Evolutionary conservation across 2,113 vertebrate species (phyloP), one percentile per base, ranked within the genome.

Genomic region (Oxyura jamaicensis): DNA sequence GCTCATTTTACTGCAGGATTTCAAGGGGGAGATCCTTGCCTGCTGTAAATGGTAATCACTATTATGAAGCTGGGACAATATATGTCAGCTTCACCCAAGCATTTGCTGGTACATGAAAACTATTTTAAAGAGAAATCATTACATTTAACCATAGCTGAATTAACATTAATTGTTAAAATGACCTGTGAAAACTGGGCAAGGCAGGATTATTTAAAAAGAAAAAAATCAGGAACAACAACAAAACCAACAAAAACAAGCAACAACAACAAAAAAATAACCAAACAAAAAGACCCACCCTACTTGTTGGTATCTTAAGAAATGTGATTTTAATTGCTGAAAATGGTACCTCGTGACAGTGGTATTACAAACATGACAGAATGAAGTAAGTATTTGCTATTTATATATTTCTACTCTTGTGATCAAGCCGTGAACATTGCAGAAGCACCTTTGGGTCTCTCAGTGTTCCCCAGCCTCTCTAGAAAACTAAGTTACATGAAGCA

Each of bases 241-340:
- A 20, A 58, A 59, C 56, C 10, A 12, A 1, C 11, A 55, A 52
- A 76, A 59, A 33, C 11, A 60, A 60, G 46, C 20, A 60, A 60
- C 21, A 35, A 23, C 58, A 22, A 59, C 20, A 35, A 46, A 59
- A n/a, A 59, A 59, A 48, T 10, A 21, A 21, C 20, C 4, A 48
- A 68, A 50, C 5, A 6, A 26, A 33, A 48, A 46, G 28, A 26
- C 44, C 15, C 15, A 16, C 9, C 6, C 33, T 62, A n/a, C 20
- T 42, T 72, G 26, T 60, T 28, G 67, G 53, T 65, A 59, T 66
- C 36, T 71, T 66, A 71, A 2, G 28, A 87, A 84, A 69, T 2
- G 18, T 42, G 28, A 36, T 91, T 83, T 80, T 71, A 63, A 69
- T 87, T 86, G 72, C 16, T 92, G 74, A 75, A 89, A 79, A 76